Evolutionary conservation across 2,113 vertebrate genomes (phyloP).

Genomic region (Xyliphius kryptos): DNA sequence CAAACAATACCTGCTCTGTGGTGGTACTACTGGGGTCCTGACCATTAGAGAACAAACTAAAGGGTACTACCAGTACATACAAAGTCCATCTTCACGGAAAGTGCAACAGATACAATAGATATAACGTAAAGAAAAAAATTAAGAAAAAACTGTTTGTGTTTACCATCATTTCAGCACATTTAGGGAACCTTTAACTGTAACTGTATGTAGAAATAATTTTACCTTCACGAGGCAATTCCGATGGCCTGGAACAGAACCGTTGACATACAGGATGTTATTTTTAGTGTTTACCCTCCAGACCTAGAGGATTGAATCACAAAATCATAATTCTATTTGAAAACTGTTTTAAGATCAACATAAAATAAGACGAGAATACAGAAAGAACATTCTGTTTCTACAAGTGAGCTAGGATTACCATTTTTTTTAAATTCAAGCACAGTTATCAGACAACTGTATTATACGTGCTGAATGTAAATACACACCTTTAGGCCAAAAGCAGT

Average conservation of each 20-base stretch:
- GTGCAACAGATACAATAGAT: no score
- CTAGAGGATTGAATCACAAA: constrained; percentile 53
- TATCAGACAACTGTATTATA: neutral
- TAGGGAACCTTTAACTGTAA: no score
- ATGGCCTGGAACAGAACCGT: constrained; percentile 89
- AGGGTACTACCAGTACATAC: no score
- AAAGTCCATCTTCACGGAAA: no score
- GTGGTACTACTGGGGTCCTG: no score
- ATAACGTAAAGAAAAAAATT: no score
- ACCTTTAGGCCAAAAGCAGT: constrained; percentile 83
- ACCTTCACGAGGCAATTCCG: constrained; percentile 92
- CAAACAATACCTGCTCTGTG: no score
- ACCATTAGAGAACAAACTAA: no score
- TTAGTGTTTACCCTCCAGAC: constrained; percentile 93
- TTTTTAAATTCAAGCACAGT: neutral
- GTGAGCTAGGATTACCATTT: no score
- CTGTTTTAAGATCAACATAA: neutral
- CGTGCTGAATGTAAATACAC: neutral
- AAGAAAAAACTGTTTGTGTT: no score
- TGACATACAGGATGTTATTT: constrained; percentile 81
- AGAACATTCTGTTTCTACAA: neutral
- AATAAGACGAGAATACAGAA: neutral
- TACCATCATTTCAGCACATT: no score
- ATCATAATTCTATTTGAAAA: neutral
- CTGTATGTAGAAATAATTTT: constrained; percentile 38